Conservation (phyloP, 2,113 vertebrate species). For the cattle (Bos taurus) region DNA sequence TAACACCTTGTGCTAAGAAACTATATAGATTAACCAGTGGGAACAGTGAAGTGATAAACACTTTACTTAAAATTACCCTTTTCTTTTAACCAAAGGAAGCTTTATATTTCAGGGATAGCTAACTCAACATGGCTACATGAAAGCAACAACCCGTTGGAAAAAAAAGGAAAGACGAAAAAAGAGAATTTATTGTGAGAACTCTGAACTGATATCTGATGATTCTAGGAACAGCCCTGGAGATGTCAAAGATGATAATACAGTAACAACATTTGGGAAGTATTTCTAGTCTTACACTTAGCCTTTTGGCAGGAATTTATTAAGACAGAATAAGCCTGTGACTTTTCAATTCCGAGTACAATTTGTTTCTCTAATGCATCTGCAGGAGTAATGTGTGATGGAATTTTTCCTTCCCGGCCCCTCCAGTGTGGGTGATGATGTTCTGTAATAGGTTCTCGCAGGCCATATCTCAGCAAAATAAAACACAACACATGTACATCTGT, state of each 20-base stretch:
- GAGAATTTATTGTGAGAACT: conserved; percentile 71
- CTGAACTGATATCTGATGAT: conserved; percentile 72
- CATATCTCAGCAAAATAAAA: conserved; percentile 98
- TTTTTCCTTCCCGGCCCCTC: conserved; percentile 87
- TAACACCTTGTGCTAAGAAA: conserved; percentile 20
- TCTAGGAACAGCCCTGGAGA: conserved; percentile 78
- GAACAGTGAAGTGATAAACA: background rate
- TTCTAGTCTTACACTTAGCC: conserved; percentile 93
- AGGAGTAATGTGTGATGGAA: conserved; percentile 95
- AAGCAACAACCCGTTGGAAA: conserved; percentile 44
- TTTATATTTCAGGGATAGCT: conserved; percentile 56
- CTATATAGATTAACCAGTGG: background rate
- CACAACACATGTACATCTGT: conserved; percentile 99
- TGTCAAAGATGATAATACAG: conserved; percentile 96
- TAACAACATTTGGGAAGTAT: conserved; percentile 91
- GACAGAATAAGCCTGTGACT: conserved; percentile 98
- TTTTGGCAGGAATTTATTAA: conserved; percentile 99
- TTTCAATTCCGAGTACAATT: conserved; percentile 99
- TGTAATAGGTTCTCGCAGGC: conserved; percentile 96
- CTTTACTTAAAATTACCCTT: conserved; percentile 45
- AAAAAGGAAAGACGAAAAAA: conserved; percentile 44
- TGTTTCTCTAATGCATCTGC: conserved; percentile 99
- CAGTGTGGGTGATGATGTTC: conserved; percentile 88
- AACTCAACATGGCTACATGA: conserved; percentile 66
- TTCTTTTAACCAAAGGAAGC: conserved; percentile 40